phyloP scores from a whole-genome alignment of 2,797 vertebrate genomes.

The Brachymystax lenok region DNA sequence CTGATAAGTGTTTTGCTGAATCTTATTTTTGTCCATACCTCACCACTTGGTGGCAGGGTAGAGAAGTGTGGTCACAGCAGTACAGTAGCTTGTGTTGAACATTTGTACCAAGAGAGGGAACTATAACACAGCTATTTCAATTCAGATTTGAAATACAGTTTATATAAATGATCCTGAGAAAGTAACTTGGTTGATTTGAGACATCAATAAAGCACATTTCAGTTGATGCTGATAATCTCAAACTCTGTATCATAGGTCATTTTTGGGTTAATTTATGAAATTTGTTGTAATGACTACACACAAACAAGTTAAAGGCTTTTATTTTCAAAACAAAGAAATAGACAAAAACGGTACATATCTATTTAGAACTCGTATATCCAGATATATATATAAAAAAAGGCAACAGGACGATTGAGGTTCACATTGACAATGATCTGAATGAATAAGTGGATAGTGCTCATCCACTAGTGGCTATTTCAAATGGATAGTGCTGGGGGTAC shows the following conservation, averaged over 20 bases:
- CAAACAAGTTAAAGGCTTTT: constrained; percentile 18
- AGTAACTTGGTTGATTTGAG: too few relatives aligned
- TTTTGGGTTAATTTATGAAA: too few relatives aligned
- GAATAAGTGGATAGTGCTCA: constrained; percentile 49
- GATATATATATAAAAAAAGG: not conserved
- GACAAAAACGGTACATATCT: constrained; percentile 18
- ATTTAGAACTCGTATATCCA: constrained; percentile 6
- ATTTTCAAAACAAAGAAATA: constrained; percentile 21
- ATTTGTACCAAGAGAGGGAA: constrained; percentile 26
- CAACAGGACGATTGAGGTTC: not conserved
- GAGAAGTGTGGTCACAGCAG: not conserved
- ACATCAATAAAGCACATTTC: too few relatives aligned
- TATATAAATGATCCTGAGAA: too few relatives aligned
- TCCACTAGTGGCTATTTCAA: constrained; percentile 68
- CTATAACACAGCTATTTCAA: not conserved
- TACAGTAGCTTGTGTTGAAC: not conserved
- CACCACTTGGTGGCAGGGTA: not conserved
- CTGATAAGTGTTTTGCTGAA: not conserved
- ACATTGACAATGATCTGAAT: not conserved
- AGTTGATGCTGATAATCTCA: too few relatives aligned
- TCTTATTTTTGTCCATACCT: not conserved
- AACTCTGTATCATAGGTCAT: too few relatives aligned
- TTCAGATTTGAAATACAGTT: too few relatives aligned
- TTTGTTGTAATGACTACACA: too few relatives aligned
- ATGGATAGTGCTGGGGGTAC: constrained; percentile 87